A percentile compares a stretch with the other conserved stretches of the same genome.
Evolutionary conservation across 2,797 vertebrate genomes (phyloP).

Genomic region (Discoglossus pictus): DNA sequence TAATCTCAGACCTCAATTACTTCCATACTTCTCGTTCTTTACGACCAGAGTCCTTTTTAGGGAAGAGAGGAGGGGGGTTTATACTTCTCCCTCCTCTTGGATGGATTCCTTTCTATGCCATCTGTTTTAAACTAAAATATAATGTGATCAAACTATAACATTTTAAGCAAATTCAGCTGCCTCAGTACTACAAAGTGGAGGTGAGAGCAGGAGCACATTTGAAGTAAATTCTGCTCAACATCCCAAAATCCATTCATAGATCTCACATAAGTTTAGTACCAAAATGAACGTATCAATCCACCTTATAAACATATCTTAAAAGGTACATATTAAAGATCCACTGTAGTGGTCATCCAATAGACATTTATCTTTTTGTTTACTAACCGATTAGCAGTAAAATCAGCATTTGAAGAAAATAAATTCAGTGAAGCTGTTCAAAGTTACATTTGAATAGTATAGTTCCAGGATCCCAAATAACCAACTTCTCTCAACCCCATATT

Average conservation of each 20-base stretch:
- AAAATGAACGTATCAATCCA: constrained; percentile 27
- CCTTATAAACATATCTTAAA: constrained; percentile 27
- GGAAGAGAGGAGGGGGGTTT: constrained; percentile 36
- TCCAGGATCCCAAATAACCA: too few relatives aligned
- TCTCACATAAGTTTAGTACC: constrained; percentile 29
- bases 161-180: constrained; percentile 53
- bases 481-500: too few relatives aligned
- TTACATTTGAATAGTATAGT: too few relatives aligned
- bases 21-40: constrained; percentile 52
- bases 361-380: too few relatives aligned
- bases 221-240: constrained; percentile 32
- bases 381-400: too few relatives aligned
- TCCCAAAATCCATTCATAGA: constrained; percentile 32
- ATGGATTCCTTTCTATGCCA: constrained; percentile 47
- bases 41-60: constrained; percentile 52
- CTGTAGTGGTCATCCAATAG: too few relatives aligned
- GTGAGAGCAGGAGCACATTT: constrained; percentile 42
- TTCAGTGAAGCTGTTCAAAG: too few relatives aligned
- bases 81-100: constrained; percentile 44
- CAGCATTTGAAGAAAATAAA: too few relatives aligned
- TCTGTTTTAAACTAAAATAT: constrained; percentile 53
- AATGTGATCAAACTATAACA: constrained; percentile 53
- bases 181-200: constrained; percentile 34
- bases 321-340: too few relatives aligned
- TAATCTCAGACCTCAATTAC: constrained; percentile 52